These are phyloP conservation scores for Trachelus tabidus DNA, from an alignment of 2,888 invertebrate species.

Conservation along the genomic window DNA sequence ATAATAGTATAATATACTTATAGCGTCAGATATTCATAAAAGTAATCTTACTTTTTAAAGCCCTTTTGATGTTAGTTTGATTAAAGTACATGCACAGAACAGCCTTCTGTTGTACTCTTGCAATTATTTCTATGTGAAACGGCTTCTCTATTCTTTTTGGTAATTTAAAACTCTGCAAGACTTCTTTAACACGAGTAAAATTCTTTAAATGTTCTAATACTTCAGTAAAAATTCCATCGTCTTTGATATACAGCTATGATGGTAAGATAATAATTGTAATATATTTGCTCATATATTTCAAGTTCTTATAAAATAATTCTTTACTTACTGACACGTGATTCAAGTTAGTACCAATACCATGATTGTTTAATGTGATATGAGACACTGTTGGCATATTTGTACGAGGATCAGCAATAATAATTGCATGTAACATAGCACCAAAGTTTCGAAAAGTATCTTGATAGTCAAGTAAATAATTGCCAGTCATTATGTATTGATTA, in stretches of 20 bases:
- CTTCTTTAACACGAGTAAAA: conserved; percentile 68
- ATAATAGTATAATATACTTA: background rate
- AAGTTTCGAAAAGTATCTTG: conserved; percentile 73
- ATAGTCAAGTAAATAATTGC: conserved; percentile 78
- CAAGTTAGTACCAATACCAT: conserved; percentile 70
- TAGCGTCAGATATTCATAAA: background rate
- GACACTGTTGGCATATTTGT: conserved; percentile 76
- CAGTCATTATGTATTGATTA: conserved; percentile 74
- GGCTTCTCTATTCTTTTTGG: conserved; percentile 66
- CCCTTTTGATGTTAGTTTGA: conserved; percentile 73
- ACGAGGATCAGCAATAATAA: conserved; percentile 74
- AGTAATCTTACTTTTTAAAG: conserved; percentile 71
- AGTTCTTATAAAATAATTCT: background rate
- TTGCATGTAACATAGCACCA: conserved; percentile 71
- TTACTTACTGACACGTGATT: conserved; percentile 72
- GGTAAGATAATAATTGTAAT: background rate
- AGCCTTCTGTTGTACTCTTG: conserved; percentile 76
- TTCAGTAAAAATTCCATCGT: conserved; percentile 67
- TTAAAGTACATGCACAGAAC: conserved; percentile 77
- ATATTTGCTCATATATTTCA: background rate
- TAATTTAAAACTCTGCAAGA: conserved; percentile 67
- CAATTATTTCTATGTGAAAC: conserved; percentile 75
- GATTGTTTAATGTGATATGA: conserved; percentile 70
- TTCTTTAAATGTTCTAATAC: conserved; percentile 67
- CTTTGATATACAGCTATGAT: conserved; percentile 72